Conservation (phyloP, 2,888 invertebrate species). For the Enchytraeus crypticus region DNA sequence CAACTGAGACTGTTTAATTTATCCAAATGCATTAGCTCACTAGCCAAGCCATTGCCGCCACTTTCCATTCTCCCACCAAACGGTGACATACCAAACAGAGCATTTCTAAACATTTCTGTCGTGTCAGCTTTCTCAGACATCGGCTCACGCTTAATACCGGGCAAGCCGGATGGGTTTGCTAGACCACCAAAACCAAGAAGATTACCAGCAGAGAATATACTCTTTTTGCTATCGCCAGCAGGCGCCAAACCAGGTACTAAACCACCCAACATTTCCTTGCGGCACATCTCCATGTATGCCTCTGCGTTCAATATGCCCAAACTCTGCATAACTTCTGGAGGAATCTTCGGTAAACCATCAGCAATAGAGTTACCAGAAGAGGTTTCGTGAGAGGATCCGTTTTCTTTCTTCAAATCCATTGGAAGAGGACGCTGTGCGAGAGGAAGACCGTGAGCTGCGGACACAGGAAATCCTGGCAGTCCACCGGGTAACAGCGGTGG, state of each 20-base stretch:
- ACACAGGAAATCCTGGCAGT: neutral
- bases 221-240: neutral
- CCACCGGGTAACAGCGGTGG: neutral
- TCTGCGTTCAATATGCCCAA: constrained; percentile 19
- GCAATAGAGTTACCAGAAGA: neutral
- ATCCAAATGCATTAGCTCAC: constrained; percentile 36
- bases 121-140: neutral
- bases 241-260: too few relatives aligned
- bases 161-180: neutral
- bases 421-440: too few relatives aligned
- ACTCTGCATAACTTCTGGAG: constrained; percentile 7
- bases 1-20: constrained; percentile 9
- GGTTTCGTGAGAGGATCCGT: neutral
- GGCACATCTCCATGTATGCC: constrained; percentile 83
- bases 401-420: neutral
- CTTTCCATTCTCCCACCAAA: neutral
- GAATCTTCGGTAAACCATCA: neutral
- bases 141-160: neutral
- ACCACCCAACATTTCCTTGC: constrained; percentile 50
- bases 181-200: neutral
- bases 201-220: neutral
- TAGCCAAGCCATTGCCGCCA: constrained; percentile 12
- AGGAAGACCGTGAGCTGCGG: too few relatives aligned
- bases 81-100: neutral
- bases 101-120: neutral